Conservation (phyloP, 2,888 invertebrate genomes). For the Leptinotarsa rubiginosa region DNA sequence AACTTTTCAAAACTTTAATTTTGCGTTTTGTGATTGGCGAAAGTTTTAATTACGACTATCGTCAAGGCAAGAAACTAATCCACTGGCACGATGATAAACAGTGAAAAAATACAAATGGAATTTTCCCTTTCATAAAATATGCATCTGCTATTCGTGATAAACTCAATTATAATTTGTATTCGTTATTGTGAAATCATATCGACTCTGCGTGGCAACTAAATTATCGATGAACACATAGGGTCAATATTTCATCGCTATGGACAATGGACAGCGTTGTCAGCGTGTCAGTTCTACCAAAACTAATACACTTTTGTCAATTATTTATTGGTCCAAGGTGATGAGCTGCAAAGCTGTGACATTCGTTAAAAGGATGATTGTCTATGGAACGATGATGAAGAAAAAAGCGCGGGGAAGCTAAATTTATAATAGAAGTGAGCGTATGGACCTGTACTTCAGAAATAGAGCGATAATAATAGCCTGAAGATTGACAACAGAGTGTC, state of each 20-base stretch:
- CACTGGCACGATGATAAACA: background rate
- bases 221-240: conserved; percentile 9
- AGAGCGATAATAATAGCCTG: too few relatives aligned
- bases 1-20: too few relatives aligned
- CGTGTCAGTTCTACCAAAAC: background rate
- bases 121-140: background rate
- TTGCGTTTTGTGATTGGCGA: too few relatives aligned
- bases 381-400: too few relatives aligned
- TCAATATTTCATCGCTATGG: conserved; percentile 8
- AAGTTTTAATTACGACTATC: too few relatives aligned
- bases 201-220: conserved; percentile 9
- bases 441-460: too few relatives aligned
- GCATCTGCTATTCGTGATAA: background rate
- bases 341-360: background rate
- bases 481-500: too few relatives aligned
- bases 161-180: background rate
- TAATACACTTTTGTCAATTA: background rate
- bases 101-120: background rate
- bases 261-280: background rate
- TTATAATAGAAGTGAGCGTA: too few relatives aligned
- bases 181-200: conserved; percentile 8
- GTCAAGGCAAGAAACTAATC: background rate
- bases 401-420: too few relatives aligned
- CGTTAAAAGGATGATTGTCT: background rate
- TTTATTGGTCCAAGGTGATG: background rate